Evolutionary conservation across 2,888 invertebrate species (phyloP).

Genomic region (Acrobasis suavella): DNA sequence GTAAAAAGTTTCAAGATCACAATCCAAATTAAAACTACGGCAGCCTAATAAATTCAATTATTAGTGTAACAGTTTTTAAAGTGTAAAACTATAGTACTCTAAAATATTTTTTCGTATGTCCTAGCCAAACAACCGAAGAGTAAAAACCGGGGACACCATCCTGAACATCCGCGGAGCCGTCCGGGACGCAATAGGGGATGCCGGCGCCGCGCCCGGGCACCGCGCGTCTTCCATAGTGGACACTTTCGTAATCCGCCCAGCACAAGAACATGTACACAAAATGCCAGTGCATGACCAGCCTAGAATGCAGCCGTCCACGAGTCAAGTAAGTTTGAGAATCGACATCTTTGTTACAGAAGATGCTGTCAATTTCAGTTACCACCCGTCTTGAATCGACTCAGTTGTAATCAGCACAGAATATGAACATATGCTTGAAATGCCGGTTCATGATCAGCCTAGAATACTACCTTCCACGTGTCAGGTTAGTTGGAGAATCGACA

Average conservation of each 20-base stretch:
- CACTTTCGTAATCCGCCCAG: conserved; percentile 71
- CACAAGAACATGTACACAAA: conserved; percentile 44
- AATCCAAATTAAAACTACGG: too few relatives aligned
- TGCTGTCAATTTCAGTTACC: too few relatives aligned
- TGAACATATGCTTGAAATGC: too few relatives aligned
- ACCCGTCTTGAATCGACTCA: too few relatives aligned
- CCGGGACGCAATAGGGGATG: conserved; percentile 73
- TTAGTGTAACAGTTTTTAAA: too few relatives aligned
- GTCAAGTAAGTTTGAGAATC: conserved; percentile 20
- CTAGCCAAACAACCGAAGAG: conserved; percentile 47
- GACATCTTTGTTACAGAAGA: neutral
- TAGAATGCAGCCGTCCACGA: conserved; percentile 34
- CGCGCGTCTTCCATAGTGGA: conserved; percentile 67
- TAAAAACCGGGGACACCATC: conserved; percentile 73
- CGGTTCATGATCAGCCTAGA: too few relatives aligned
- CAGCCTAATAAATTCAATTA: too few relatives aligned
- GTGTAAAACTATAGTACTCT: too few relatives aligned
- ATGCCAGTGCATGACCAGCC: conserved; percentile 47
- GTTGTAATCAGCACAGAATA: too few relatives aligned
- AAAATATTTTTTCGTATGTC: neutral
- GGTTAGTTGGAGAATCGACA: too few relatives aligned
- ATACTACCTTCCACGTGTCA: too few relatives aligned
- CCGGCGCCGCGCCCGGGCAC: conserved; percentile 67
- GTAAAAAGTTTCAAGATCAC: too few relatives aligned
- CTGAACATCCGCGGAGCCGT: conserved; percentile 75